Conservation (phyloP, 2,888 invertebrate genomes). For the Napeogenes inachia region DNA sequence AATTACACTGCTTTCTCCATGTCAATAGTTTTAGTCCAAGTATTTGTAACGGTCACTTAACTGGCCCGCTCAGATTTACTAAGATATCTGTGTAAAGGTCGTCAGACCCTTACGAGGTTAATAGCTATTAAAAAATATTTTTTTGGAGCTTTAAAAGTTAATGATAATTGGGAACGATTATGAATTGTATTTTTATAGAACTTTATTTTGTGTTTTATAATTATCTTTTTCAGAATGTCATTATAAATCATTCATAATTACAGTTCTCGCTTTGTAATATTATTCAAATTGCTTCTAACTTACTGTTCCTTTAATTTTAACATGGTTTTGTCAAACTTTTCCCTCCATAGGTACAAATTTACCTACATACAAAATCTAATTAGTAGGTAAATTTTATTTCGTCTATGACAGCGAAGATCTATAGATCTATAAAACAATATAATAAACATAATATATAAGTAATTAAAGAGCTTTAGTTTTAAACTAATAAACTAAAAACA, state of each 20-base stretch:
- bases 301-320: too few species aligned
- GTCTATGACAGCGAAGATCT: too few species aligned
- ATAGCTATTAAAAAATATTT: slow-evolving; percentile 4
- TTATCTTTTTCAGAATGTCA: neutral
- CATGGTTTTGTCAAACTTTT: too few species aligned
- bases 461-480: neutral
- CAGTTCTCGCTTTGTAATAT: too few species aligned
- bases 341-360: too few species aligned
- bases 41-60: slow-evolving; percentile 25
- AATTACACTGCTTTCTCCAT: slow-evolving; percentile 19
- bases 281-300: too few species aligned
- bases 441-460: neutral
- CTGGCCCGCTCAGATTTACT: slow-evolving; percentile 25
- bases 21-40: slow-evolving; percentile 19
- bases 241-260: too few species aligned
- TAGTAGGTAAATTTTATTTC: too few species aligned
- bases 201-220: neutral
- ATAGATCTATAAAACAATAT: neutral
- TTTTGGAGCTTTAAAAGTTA: neutral
- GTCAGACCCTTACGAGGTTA: slow-evolving; percentile 14
- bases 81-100: slow-evolving; percentile 36
- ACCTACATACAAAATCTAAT: too few species aligned
- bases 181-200: neutral
- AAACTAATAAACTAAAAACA: slow-evolving; percentile 29
- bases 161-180: neutral